phyloP scores from a whole-genome alignment of 2,797 vertebrate species.

The Danio albolineatus region DNA sequence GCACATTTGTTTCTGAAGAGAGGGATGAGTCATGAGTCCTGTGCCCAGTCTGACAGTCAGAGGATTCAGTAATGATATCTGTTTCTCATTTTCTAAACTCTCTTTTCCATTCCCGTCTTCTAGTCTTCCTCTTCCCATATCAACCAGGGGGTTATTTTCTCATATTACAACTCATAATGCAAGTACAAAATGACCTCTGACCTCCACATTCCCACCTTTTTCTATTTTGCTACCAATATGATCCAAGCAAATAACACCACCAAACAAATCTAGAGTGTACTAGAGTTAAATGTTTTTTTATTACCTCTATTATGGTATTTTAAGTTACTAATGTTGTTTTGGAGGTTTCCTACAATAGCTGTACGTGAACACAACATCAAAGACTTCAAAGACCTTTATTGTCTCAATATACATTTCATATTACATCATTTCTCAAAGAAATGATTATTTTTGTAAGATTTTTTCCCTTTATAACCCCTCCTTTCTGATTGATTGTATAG shows the following conservation, averaged over 20 bases:
- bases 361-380: too few relatives aligned
- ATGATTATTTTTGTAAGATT: too few relatives aligned
- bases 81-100: constrained; percentile 39
- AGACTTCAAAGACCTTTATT: too few relatives aligned
- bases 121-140: constrained; percentile 5
- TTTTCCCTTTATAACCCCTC: too few relatives aligned
- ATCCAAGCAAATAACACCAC: neutral
- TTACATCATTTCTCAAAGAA: too few relatives aligned
- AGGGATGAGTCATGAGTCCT: constrained; percentile 43
- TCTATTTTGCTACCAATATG: neutral
- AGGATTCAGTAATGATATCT: constrained; percentile 56
- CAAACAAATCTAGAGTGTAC: neutral
- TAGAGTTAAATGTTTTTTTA: too few relatives aligned
- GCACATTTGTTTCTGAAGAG: constrained; percentile 2
- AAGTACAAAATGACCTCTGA: constrained; percentile 25
- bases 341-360: too few relatives aligned
- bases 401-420: too few relatives aligned
- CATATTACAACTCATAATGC: constrained; percentile 23
- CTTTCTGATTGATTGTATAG: too few relatives aligned
- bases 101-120: constrained; percentile 21
- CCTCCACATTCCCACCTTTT: neutral
- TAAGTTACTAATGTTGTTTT: too few relatives aligned
- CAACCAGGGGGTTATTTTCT: constrained; percentile 40
- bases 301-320: too few relatives aligned
- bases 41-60: constrained; percentile 33